phyloP scores from a whole-genome alignment of 2,113 vertebrate species.

The Candoia aspera region DNA sequence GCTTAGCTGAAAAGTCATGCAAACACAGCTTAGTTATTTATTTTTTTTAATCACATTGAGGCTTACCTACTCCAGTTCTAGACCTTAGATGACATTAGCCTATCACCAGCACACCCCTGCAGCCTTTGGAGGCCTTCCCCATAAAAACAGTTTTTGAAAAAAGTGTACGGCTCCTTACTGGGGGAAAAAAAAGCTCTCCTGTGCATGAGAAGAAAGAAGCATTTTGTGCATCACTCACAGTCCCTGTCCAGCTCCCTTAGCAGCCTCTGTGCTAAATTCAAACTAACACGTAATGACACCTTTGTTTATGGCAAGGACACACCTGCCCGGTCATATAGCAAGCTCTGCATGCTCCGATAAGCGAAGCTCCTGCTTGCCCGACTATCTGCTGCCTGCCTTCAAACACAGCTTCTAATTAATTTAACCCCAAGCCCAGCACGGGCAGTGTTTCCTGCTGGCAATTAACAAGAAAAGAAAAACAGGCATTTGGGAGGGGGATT shows the following conservation, averaged over 20 bases:
- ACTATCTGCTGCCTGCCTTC: conserved; percentile 50
- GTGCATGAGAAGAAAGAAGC: neutral
- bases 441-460: conserved; percentile 49
- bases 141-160: neutral
- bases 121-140: neutral
- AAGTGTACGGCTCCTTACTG: neutral
- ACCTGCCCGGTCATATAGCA: conserved; percentile 13
- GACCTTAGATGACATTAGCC: neutral
- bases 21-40: neutral
- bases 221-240: neutral
- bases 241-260: neutral
- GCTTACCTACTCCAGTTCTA: neutral
- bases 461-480: conserved; percentile 57
- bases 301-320: conserved; percentile 24
- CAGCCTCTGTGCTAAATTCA: neutral
- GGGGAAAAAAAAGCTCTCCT: neutral
- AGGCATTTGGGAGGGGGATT: conserved; percentile 40
- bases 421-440: conserved; percentile 40
- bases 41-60: neutral
- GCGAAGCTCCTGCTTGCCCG: neutral
- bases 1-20: neutral
- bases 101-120: neutral
- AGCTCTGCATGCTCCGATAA: conserved; percentile 28
- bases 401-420: conserved; percentile 59
- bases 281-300: conserved; percentile 26